These are phyloP conservation scores for Aegotheles bennettii DNA, from an alignment of 2,113 vertebrate genomes.

Conservation along the genomic window DNA sequence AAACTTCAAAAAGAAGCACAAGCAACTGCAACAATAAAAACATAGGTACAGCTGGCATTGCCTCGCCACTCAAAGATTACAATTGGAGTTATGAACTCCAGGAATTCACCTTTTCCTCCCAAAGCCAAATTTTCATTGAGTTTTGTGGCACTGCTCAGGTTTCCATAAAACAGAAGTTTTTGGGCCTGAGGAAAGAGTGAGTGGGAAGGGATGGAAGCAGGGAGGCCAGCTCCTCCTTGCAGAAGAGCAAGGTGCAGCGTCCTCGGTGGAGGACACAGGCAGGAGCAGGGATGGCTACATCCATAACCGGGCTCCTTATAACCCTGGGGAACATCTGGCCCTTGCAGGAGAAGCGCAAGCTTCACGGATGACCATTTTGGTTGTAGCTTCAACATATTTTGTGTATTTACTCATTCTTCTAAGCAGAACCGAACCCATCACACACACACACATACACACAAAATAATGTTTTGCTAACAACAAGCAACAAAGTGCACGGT, in stretches of 20 bases:
- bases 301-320: rapidly evolving
- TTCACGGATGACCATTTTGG: neutral
- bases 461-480: neutral
- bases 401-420: neutral
- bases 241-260: neutral
- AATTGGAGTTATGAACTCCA: neutral
- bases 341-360: neutral
- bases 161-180: neutral
- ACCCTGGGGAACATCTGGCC: neutral
- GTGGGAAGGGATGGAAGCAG: neutral
- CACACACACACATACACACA: neutral
- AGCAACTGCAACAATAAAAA: neutral
- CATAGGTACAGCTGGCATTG: neutral
- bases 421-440: neutral
- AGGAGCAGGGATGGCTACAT: neutral
- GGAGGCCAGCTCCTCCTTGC: neutral
- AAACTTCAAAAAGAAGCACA: neutral
- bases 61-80: neutral
- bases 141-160: neutral
- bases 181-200: rapidly evolving
- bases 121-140: neutral
- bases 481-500: neutral
- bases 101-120: neutral
- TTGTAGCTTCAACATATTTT: neutral
- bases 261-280: rapidly evolving